Percentiles rank a stretch among this genome's conserved stretches.
phyloP scores from a whole-genome alignment of 2,797 vertebrate species.

The Characodon lateralis region DNA sequence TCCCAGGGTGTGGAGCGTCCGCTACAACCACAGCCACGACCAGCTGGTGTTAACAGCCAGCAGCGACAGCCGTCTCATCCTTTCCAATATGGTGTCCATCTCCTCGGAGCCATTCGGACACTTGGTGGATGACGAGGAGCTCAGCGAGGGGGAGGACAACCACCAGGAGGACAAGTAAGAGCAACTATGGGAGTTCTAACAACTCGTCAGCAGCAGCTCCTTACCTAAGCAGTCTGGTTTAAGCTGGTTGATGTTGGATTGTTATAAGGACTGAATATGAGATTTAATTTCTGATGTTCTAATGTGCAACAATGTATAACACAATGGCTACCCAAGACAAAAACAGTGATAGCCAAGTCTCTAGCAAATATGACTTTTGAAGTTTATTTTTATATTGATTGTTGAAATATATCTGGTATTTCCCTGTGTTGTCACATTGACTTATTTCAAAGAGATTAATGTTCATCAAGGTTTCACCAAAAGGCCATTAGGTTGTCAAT shows the following conservation, averaged over 20 bases:
- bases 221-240: neutral
- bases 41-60: constrained; percentile 95
- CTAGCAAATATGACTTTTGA: no score
- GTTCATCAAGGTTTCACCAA: neutral
- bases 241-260: neutral
- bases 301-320: neutral
- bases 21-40: constrained; percentile 98
- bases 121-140: constrained; percentile 94
- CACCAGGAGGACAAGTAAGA: constrained; percentile 91
- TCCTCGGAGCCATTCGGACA: constrained; percentile 98
- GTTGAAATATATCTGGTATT: neutral
- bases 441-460: neutral
- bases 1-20: constrained; percentile 95
- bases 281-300: constrained; percentile 1
- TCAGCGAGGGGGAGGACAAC: constrained; percentile 93
- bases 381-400: no score
- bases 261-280: neutral
- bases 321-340: neutral
- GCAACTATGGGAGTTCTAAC: neutral
- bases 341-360: neutral
- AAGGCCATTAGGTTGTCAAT: neutral
- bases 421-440: neutral
- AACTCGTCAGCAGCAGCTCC: neutral
- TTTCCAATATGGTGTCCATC: constrained; percentile 99
- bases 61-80: constrained; percentile 97